Percentiles rank a stretch among this genome's conserved stretches.
Evolutionary conservation across 2,797 vertebrate species (phyloP).

Genomic region (Muscicapa comitata): DNA sequence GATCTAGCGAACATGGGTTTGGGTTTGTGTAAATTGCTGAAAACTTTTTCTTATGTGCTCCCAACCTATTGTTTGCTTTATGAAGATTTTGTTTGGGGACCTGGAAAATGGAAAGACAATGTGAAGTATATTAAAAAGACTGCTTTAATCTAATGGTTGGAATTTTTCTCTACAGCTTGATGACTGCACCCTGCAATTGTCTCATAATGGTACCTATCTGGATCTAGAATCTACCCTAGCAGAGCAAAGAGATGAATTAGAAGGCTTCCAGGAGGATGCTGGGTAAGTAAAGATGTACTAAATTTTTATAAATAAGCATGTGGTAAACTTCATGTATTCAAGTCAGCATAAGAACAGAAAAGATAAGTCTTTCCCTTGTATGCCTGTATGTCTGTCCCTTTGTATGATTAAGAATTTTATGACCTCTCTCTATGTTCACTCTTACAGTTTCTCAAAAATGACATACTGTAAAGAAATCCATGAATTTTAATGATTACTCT

Average conservation of each 20-base stretch:
- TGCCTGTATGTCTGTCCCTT: neutral
- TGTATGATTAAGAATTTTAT: neutral
- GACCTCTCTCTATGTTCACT: accelerated
- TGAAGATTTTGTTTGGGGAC: neutral
- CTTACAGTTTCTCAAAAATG: neutral
- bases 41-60: neutral
- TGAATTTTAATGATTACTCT: neutral
- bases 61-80: neutral
- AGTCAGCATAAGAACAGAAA: neutral
- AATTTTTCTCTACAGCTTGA: conserved; percentile 81
- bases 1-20: neutral
- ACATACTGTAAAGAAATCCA: neutral
- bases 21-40: neutral
- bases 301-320: neutral
- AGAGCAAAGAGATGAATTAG: conserved; percentile 92
- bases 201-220: conserved; percentile 95
- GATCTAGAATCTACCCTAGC: conserved; percentile 96
- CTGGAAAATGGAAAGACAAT: accelerated
- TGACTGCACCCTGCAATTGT: conserved; percentile 93
- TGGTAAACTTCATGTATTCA: neutral
- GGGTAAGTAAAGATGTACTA: conserved; percentile 82
- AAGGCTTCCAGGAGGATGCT: conserved; percentile 94
- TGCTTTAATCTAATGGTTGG: neutral
- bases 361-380: neutral
- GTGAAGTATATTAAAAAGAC: neutral